Conservation (phyloP, 2,888 invertebrate genomes). For the Coecobrya sp. region DNA sequence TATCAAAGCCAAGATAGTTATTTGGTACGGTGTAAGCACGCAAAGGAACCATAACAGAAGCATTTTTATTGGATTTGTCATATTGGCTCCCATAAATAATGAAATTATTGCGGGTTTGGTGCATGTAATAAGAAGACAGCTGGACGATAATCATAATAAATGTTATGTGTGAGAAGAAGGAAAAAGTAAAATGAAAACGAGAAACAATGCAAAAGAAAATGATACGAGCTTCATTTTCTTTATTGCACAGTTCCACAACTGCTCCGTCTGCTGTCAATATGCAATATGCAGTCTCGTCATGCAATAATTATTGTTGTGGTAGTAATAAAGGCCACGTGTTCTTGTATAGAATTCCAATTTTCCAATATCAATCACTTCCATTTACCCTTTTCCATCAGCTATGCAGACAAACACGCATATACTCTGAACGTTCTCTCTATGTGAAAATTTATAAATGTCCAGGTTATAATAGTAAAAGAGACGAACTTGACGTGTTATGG, state of each 20-base stretch:
- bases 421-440: not conserved
- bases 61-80: slow-evolving; percentile 60
- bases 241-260: slow-evolving; percentile 36
- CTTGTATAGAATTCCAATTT: slow-evolving; percentile 59
- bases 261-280: not conserved
- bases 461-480: not conserved
- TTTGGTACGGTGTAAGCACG: not conserved
- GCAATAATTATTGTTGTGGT: not conserved
- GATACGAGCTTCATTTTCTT: slow-evolving; percentile 16
- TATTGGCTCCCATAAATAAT: slow-evolving; percentile 70
- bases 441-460: slow-evolving; percentile 44
- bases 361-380: slow-evolving; percentile 63
- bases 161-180: not conserved
- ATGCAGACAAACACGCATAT: slow-evolving; percentile 26
- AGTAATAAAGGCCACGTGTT: slow-evolving; percentile 50
- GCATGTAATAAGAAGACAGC: slow-evolving; percentile 26
- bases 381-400: not conserved
- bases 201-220: slow-evolving; percentile 19
- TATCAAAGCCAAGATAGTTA: not conserved
- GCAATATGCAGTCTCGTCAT: not conserved
- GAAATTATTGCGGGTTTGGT: slow-evolving; percentile 61
- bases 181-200: slow-evolving; percentile 3
- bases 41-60: slow-evolving; percentile 28
- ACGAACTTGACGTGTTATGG: slow-evolving; percentile 42
- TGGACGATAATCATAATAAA: slow-evolving; percentile 2